phyloP scores from a whole-genome alignment of 2,888 invertebrate genomes.

The Craniophora ligustri region DNA sequence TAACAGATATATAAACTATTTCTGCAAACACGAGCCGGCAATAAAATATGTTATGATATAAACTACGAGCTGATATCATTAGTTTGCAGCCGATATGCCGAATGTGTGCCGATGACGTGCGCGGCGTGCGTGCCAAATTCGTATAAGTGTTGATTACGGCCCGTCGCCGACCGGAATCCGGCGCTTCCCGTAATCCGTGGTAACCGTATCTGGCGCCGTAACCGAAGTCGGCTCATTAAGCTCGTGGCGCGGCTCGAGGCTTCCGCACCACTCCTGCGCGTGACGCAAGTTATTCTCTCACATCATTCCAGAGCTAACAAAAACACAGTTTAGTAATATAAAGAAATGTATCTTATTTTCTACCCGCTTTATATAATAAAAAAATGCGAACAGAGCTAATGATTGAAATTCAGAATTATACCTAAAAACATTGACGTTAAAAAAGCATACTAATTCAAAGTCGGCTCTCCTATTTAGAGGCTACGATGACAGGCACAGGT shows the following conservation, averaged over 20 bases:
- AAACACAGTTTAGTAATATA: background rate
- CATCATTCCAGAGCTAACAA: background rate
- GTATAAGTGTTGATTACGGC: slow-evolving; percentile 32
- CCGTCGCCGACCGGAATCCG: background rate
- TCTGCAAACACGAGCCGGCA: slow-evolving; percentile 14
- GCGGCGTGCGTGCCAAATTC: slow-evolving; percentile 40
- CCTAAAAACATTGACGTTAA: too few relatives aligned
- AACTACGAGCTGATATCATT: slow-evolving; percentile 43
- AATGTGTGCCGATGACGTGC: slow-evolving; percentile 29
- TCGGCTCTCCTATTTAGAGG: too few relatives aligned
- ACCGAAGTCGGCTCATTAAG: slow-evolving; percentile 16
- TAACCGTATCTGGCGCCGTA: slow-evolving; percentile 24
- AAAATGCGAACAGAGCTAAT: too few relatives aligned
- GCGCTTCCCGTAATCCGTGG: slow-evolving; percentile 14
- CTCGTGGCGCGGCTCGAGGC: slow-evolving; percentile 10
- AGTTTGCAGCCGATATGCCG: slow-evolving; percentile 17
- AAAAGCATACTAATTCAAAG: too few relatives aligned
- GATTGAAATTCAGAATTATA: too few relatives aligned
- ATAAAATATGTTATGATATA: slow-evolving; percentile 36
- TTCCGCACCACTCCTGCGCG: slow-evolving; percentile 26
- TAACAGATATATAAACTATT: slow-evolving; percentile 19
- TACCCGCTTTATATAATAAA: too few relatives aligned
- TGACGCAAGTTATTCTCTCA: slow-evolving; percentile 6
- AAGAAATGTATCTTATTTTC: too few relatives aligned
- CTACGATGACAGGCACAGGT: too few relatives aligned